Base-by-base conservation (phyloP, 1,140 invertebrate genomes). In the Bombyx mandarina region DNA sequence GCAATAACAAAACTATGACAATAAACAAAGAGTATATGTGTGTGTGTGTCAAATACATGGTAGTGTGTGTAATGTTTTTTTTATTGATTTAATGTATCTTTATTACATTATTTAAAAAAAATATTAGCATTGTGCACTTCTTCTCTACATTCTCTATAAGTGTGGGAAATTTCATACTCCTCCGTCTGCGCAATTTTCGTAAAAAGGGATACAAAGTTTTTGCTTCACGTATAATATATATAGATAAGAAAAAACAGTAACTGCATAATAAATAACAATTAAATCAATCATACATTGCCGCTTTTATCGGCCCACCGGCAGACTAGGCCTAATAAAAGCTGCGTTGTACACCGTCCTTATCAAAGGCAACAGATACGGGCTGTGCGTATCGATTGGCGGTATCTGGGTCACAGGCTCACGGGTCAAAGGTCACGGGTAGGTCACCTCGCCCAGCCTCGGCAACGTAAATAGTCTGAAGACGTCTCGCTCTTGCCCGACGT, bases 351-450 rank as follows among this genome's bases (percentile, higher is more conserved):
- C 53, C 49, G 58, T 57, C 56, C 58, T 69, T 66, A 69, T 66
- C 62, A 52, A 55, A 56, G 59, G 58, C 58, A 54, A 64, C 61
- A 63, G 62, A 67, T 55, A 60, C 50, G 57, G 42, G 12, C 58
- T 58, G 55, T 72, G 66, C 58, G 57, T 79, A 82, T 84, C 79
- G 81, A 84, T 84, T 79, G 61, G 68, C 56, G 45, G 47, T 65
- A 82, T 80, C 72, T 82, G 75, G 79, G 79, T 79, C 77, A 69
- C 63, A 79, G 73, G 71, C 76, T 73, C 56, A 49, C 72, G 68
- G 81, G 79, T 81, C 82, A 82, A 82, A 82, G 80, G 79, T 86
- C 79, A 82, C 69, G 77, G 76, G 75, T 81, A 82, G 80, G 79
- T 83, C 80, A 71, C 69, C 63, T 60, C 61, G 46, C 54, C 54